Base-by-base conservation (phyloP, 2,888 invertebrate genomes). In the Apamea sordens region DNA sequence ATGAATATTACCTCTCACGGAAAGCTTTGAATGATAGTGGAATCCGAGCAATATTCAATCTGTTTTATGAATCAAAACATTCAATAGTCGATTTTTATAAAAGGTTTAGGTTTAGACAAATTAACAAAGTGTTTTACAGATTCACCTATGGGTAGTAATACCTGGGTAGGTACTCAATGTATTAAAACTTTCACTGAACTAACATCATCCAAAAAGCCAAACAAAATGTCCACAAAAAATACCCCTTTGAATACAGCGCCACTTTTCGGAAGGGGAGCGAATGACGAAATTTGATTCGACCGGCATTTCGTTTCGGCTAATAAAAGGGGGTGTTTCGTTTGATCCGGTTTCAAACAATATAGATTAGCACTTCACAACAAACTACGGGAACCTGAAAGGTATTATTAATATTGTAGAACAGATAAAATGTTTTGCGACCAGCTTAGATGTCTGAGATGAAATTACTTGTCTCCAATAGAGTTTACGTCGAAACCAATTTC, bases 221-320 rank as follows among this genome's bases (percentile, higher is more conserved):
- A 80, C 61, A 69, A 76, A 88, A 80, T 80, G 53, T 83, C 72
- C 68, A 65, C 80, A 82, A 76, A 86, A 87, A 81, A 82, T 73
- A 85, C 64, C 79, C 78, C 80, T 81, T 85, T 83, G 82, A 83
- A 76, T 76, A 76, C 75, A 44, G 79, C 53, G 61, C 71, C 81
- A 78, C 82, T 88, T 85, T 87, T 76, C 71, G 76, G 77, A 80
- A 24, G 77, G 84, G 84, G 84, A 79, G 63, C 76, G 88, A 86
- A 83, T 86, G 80, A 87, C 79, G 86, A 90, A 91, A 90, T 91
- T 91, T 90, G 84, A 91, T 91, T 88, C 85, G 84, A 79, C 84
- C 85, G 84, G 86, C 88, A 83, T 90, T 89, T 88, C 83, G 88
- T 89, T 86, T 89, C 88, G 82, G 71, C 80, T 88, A 88, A 87